phyloP scores from a whole-genome alignment of 1,140 invertebrate species.

The Asbolus verrucosus region DNA sequence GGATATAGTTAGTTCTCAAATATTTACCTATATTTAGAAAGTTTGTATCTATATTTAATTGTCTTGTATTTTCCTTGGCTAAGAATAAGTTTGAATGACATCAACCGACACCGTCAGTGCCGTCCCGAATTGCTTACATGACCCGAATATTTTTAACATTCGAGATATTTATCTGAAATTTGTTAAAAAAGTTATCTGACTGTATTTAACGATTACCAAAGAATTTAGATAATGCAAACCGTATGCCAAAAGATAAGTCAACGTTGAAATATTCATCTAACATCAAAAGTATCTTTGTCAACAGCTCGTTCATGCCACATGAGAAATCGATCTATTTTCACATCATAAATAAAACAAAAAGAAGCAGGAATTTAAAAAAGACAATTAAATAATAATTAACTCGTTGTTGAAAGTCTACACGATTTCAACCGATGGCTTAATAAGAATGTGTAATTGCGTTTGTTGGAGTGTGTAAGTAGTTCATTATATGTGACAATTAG shows the following conservation, averaged over 20 bases:
- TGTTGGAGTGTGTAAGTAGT: slow-evolving; percentile 13
- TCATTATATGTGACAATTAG: slow-evolving; percentile 26
- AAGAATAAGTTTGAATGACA: slow-evolving; percentile 23
- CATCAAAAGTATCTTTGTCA: no score
- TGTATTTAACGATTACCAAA: not conserved
- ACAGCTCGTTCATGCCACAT: no score
- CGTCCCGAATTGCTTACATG: not conserved
- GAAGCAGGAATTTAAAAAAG: not conserved
- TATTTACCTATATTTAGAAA: slow-evolving; percentile 19
- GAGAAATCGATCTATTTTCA: not conserved
- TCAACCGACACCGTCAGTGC: slow-evolving; percentile 1
- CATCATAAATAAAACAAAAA: not conserved
- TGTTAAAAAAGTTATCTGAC: not conserved
- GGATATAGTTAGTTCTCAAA: slow-evolving; percentile 12
- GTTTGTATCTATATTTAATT: slow-evolving; percentile 21
- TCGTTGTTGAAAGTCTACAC: slow-evolving; percentile 14
- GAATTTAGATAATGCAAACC: not conserved
- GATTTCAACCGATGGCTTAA: not conserved
- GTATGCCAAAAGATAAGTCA: not conserved
- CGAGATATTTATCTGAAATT: slow-evolving; percentile 1
- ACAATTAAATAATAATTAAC: slow-evolving; percentile 14
- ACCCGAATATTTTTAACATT: slow-evolving; percentile 14
- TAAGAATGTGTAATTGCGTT: slow-evolving; percentile 12
- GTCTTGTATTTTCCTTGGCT: slow-evolving; percentile 4
- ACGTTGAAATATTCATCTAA: no score